Base-by-base conservation (phyloP, 2,797 vertebrate species). In the Sitta carolinensis region DNA sequence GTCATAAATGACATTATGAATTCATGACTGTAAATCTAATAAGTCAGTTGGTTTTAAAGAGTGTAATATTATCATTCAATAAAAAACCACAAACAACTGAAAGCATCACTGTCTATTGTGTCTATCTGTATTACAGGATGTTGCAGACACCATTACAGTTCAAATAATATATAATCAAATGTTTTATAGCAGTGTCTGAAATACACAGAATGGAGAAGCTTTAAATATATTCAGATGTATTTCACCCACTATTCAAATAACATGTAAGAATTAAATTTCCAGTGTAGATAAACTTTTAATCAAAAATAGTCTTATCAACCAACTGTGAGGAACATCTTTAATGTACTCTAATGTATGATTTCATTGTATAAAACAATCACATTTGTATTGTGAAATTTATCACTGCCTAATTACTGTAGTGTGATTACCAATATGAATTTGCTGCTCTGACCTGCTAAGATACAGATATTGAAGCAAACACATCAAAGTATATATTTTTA, bases 21-120 rank as follows among this genome's bases (percentile, higher is more conserved):
- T 73, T 92, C 69, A 96, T 96, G 96, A 97, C 97, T 96, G 97
- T 95, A 97, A 95, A 91, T 90, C 54, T 85, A 94, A 84, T 93
- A 96, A 95, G 68, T 81, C 96, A 89, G 52, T 83, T 81, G 54
- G 30, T 97, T 97, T 97, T 43, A 74, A 89, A 97, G 92, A 96
- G 32, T 90, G 70, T 90, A 87, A 80, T n/a, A 92, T 95, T 94
- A 96, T 93, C 96, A 95, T 96, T 94, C 94, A 98, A 98, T 98
- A 98, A 97, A 96, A 36, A 22, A 4, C 10, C 22, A 21, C 5
- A 45, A 10, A 3, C 2, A 76, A 68, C 51, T 79, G 51, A 94
- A 92, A 89, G 42, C 48, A 86, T 70, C 9, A 2, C 34, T 82
- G 43, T 47, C 45, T 62, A n/a, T 40, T 12, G 50, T 69, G 30